Base-by-base conservation (phyloP, 2,797 vertebrate species). In the Megaceryle alcyon region DNA sequence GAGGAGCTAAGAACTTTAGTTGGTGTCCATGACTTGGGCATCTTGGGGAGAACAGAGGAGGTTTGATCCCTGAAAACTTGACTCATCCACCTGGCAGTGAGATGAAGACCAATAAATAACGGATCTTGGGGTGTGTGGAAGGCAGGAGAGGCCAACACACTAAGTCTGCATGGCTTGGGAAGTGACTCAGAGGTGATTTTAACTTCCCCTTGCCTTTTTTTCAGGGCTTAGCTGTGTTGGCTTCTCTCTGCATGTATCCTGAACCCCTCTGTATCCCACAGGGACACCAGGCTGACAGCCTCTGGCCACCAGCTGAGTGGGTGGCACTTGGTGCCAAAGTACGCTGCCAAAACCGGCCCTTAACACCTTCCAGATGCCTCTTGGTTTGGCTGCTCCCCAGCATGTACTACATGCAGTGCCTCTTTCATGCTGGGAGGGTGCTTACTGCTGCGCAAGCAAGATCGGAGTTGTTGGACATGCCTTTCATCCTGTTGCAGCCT, bases 401-500 rank as follows among this genome's bases (percentile, higher is more conserved):
- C 21, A 10, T 12, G 44, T 51, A 4, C 6, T 37, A 14, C 59
- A 75, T n/a, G 83, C 82, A 44, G 15, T 48, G 69, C 71, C n/a
- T 94, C 31, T 48, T 41, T 59, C 31, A 5, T 0, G 2, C 56
- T 43, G 53, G 44, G 60, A 87, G 57, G 84, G 25, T 77, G 71
- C 65, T 92, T n/a, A 39, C 31, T 87, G 85, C 87, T 71, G 69
- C 0, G 0, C 70, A 68, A 88, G 80, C 69, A 86, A 48, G 88
- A 79, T 12, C 31, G 70, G 88, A 84, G 82, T 41, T 43, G 63
- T 43, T 86, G 77, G 94, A 92, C 4, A 1, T 92, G 80, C 53
- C 80, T 95, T 93, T 78, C 76, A 82, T 90, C 80, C 88, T 82
- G 73, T 85, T 84, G 85, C 75, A 90, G 82, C 91, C 94, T 90